Base-by-base conservation (phyloP, 2,888 invertebrate genomes). In the Antheraea yamamai region DNA sequence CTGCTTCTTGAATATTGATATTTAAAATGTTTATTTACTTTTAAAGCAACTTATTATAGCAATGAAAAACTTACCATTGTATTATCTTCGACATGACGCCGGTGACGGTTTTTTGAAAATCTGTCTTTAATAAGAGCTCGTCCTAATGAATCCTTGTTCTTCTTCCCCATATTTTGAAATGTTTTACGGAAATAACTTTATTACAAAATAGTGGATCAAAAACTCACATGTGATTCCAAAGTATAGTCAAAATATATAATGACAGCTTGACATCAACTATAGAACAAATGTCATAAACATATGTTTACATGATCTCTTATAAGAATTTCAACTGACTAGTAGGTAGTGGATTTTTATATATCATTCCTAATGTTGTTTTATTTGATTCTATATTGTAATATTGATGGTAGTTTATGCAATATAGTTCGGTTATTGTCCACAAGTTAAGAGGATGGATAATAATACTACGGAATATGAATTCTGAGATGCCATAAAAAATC, bases 91-190 rank as follows among this genome's bases (percentile, higher is more conserved):
- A 96, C 96, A 92, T 95, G 96, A 91, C 96, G 96, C 81, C 95
- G 95, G 73, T 95, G 95, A 70, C 95, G 95, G 73, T 95, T 95
- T 78, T 96, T 95, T 0, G 97, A 96, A 87, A 97, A 97, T 81
- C 97, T 96, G 85, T 97, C 96, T 87, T 96, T 97, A 64, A 98
- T 97, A 66, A 98, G 93, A 0, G 97, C 94, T 76, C 97, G 95
- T 0, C 97, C 98, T 72, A 97, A 93, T 58, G 91, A 90, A 75
- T 94, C 91, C 90, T 97, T 97, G 82, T 95, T 96, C 87, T 97
- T 97, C 88, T 97, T 97, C 20, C 97, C 97, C 97, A 97, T 97
- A 79, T 75, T 95, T 8, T 72, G 74, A 77, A 78, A 72, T 58
- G 73, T 73, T 52, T 71, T 35, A 23, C 12, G 55, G 26, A 73